Evolutionary conservation across 1,140 invertebrate species (phyloP).

Genomic region (Drosophila pseudoananassae): DNA sequence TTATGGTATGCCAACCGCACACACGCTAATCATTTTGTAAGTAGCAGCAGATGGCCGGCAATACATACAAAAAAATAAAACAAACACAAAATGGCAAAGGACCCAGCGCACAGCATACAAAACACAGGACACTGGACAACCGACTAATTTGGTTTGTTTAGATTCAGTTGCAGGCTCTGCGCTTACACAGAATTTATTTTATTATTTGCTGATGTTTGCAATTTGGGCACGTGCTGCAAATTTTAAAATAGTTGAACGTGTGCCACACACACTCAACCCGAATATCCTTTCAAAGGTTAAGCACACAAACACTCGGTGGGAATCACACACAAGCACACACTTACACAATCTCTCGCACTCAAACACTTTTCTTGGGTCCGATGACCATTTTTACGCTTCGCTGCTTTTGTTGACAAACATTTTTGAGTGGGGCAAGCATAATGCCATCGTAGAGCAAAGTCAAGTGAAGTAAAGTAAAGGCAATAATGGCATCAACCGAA

Average conservation of each 20-base stretch:
- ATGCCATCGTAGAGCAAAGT: slow-evolving; percentile 27
- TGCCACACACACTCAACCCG: slow-evolving; percentile 58
- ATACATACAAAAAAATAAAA: background rate
- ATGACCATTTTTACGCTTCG: slow-evolving; percentile 70
- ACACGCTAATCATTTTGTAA: slow-evolving; percentile 66
- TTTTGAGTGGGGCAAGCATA: slow-evolving; percentile 66
- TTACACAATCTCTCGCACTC: background rate
- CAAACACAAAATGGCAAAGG: background rate
- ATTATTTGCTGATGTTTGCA: slow-evolving; percentile 84
- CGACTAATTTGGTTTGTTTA: slow-evolving; percentile 66
- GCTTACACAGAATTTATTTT: slow-evolving; percentile 81
- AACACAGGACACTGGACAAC: slow-evolving; percentile 16
- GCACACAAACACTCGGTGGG: slow-evolving; percentile 25
- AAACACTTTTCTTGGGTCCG: slow-evolving; percentile 8
- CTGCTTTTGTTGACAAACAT: slow-evolving; percentile 79
- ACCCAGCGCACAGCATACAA: background rate
- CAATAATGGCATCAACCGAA: slow-evolving; percentile 45
- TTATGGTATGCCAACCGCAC: slow-evolving; percentile 66
- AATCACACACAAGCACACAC: slow-evolving; percentile 5
- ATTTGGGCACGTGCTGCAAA: slow-evolving; percentile 82
- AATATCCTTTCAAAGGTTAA: slow-evolving; percentile 55
- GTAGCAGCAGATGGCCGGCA: background rate
- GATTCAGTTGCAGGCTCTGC: slow-evolving; percentile 31
- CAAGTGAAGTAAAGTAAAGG: background rate
- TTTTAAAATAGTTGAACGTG: slow-evolving; percentile 80